Evolutionary conservation across 2,113 vertebrate species (phyloP), one percentile per base, ranked within the genome.

Genomic region (Cottus gobio): DNA sequence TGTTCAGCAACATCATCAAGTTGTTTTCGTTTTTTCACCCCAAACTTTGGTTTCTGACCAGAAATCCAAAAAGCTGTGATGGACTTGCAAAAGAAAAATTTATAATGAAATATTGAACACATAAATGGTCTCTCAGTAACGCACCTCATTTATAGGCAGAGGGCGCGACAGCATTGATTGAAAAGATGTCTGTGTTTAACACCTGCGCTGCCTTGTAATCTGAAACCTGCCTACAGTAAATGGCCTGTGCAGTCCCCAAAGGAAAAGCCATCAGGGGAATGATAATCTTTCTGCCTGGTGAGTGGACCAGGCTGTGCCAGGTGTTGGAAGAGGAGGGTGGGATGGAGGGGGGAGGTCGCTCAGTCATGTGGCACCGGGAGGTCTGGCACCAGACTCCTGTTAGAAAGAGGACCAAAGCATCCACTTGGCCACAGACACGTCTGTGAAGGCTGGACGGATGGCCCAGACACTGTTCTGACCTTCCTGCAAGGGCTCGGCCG

Each of bases 401-500:
- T 56, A 63, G 87, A 86, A 76, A 75, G 66, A 76, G 57, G 76
- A 82, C 63, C 79, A 72, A 73, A 77, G 79, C 77, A n/a, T 73
- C 50, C 57, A 78, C 79, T 80, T 78, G 83, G 89, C 79, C 80
- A 61, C 34, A 57, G 15, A 58, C 56, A 62, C 58, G 34, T 65
- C 63, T 68, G 44, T 71, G 31, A 75, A 79, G 73, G 60, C 67
- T 20, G 74, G 79, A 72, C 39, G 63, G 62, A 86, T 69, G 78
- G 75, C 87, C 89, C 42, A 67, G 76, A 80, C 77, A 48, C 76
- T 34, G 74, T 79, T 69, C 64, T 92, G 91, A 94, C 90, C 92
- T 93, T 93, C 89, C 83, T 85, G 76, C 87, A 90, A 90, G 85
- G 83, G 86, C 91, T 91, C 80, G 82, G 87, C 85, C 83, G 79